Evolutionary conservation across 2,797 vertebrate genomes (phyloP).

Genomic region (Ptychadena robeensis): DNA sequence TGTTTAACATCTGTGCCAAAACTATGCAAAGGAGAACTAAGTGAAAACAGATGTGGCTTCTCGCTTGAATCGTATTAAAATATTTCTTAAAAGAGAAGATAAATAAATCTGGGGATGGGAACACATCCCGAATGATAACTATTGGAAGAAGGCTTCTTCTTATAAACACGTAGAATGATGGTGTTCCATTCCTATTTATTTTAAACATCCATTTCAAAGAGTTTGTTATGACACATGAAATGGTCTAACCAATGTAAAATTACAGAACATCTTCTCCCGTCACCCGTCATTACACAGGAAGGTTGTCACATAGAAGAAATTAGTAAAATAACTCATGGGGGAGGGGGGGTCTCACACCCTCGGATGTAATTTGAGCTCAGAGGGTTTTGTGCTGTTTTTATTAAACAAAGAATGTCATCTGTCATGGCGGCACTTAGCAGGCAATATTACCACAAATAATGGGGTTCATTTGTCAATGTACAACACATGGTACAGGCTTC

Average conservation of each 20-base stretch:
- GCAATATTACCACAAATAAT: not conserved
- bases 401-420: not conserved
- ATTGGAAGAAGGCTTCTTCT: not conserved
- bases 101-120: not conserved
- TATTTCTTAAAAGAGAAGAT: not conserved
- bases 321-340: not conserved
- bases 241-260: not conserved
- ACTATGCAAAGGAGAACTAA: constrained; percentile 13
- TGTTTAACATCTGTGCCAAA: not conserved
- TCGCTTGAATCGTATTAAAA: not conserved
- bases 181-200: not conserved
- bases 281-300: not conserved
- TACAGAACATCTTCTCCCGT: not conserved
- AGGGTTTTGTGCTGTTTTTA: not conserved
- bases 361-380: not conserved
- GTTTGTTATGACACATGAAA: not conserved
- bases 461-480: not conserved
- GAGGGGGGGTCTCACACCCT: not conserved
- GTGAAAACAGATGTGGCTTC: constrained; percentile 2
- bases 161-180: not conserved
- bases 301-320: not conserved
- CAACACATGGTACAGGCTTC: not conserved
- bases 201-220: not conserved
- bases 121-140: not conserved
- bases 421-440: not conserved